Conservation (phyloP, 1,140 invertebrate species). For the Drosophila suzukii region DNA sequence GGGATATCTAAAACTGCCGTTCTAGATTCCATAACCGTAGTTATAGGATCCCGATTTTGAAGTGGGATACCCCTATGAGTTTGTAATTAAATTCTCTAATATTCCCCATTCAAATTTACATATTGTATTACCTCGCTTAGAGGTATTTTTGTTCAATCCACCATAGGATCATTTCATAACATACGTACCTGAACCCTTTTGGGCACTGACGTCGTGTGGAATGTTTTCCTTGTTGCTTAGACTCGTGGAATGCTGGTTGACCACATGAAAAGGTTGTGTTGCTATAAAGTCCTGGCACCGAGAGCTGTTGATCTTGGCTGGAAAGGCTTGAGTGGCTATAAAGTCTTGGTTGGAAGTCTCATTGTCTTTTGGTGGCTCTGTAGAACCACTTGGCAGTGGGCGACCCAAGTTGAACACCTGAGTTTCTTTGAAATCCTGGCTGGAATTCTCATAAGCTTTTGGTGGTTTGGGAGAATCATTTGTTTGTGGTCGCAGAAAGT, state of each 20-base stretch:
- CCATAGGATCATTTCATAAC: no score
- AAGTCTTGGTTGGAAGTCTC: conserved; percentile 27
- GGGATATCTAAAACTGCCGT: no score
- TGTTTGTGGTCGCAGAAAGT: background rate
- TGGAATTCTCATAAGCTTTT: background rate
- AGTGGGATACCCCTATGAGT: no score
- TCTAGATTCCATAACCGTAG: no score
- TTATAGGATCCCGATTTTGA: no score
- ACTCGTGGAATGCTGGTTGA: background rate
- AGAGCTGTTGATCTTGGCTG: background rate
- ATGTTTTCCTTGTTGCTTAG: conserved; percentile 23
- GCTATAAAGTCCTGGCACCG: conserved; percentile 29
- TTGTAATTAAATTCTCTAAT: no score
- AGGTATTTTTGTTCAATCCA: background rate
- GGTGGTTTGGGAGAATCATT: background rate
- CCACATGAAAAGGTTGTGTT: conserved; percentile 16
- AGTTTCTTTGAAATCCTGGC: conserved; percentile 37
- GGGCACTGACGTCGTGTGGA: background rate
- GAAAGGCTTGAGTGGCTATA: conserved; percentile 24
- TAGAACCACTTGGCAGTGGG: background rate
- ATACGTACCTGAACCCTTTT: background rate
- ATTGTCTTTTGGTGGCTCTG: background rate
- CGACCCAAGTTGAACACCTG: conserved; percentile 22
- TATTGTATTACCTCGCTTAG: no score
- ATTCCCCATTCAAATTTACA: no score